Base-by-base conservation (phyloP, 2,888 invertebrate species). In the Apamea sordens region DNA sequence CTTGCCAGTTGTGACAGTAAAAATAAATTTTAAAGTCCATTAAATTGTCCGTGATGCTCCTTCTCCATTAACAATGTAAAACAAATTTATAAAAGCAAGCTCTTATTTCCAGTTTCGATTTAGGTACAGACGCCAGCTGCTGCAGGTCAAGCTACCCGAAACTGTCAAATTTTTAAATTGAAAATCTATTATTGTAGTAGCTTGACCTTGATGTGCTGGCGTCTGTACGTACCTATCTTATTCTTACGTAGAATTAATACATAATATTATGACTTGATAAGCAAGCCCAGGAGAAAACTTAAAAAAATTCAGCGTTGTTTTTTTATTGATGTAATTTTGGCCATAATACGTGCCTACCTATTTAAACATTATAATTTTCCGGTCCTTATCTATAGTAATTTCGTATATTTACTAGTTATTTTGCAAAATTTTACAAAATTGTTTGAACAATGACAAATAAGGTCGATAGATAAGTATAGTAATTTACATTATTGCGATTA, bases 401-500 rank as follows among this genome's bases (percentile, higher is more conserved):
- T 83, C 0, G 59, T 80, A 53, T 63, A 70, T 84, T 73, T 76
- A 70, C 50, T 13, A 64, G 47, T 67, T 36, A 74, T 80, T 76
- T 80, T 44, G n/a, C n/a, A n/a, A 8, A 11, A 44, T 13, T 47
- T 47, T 47, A 11, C 11, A 73, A 80, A 80, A 80, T 70, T 56
- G 69, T 56, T 70, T 70, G 61, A 56, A 71, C 50, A 73, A 53
- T 67, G 61, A 11, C 32, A 53, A 44, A 71, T 72, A 67, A 65
- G 18, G 21, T 15, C 7, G 6, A 13, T 50, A 15, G 15, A 50
- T 84, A 70, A 61, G 53, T 80, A 67, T 32, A n/a, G 77, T 68
- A 28, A 86, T 84, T 80, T 68, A 67, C 50, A 59, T 80, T 7
- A 84, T 82, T 77, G 21, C 61, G 47, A 79, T 78, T 68, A 84